Evolutionary conservation across 2,113 vertebrate species (phyloP).

Genomic region (Limanda limanda): DNA sequence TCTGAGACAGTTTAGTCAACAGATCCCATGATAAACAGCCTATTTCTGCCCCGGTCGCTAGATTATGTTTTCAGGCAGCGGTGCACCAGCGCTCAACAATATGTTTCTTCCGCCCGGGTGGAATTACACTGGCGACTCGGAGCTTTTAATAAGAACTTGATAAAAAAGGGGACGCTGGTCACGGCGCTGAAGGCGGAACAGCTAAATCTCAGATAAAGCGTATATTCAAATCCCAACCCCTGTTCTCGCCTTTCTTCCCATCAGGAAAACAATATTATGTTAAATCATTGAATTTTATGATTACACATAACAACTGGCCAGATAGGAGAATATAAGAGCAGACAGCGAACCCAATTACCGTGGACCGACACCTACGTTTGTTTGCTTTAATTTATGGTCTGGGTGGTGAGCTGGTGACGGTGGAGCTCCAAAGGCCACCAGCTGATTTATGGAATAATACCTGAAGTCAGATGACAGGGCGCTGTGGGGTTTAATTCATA

Average conservation of each 20-base stretch:
- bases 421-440: constrained; percentile 51
- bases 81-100: constrained; percentile 61
- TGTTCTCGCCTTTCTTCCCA: constrained; percentile 41
- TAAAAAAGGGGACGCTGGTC: constrained; percentile 68
- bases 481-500: constrained; percentile 45
- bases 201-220: constrained; percentile 73
- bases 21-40: constrained; percentile 67
- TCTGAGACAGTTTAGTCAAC: constrained; percentile 70
- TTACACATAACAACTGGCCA: constrained; percentile 68
- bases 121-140: constrained; percentile 50
- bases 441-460: constrained; percentile 68
- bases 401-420: constrained; percentile 50
- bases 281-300: constrained; percentile 80
- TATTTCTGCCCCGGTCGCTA: constrained; percentile 54
- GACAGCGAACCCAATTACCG: constrained; percentile 72
- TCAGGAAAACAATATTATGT: constrained; percentile 75
- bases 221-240: constrained; percentile 64
- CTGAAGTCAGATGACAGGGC: constrained; percentile 58
- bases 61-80: constrained; percentile 56
- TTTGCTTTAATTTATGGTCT: constrained; percentile 71
- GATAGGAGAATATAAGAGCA: constrained; percentile 68
- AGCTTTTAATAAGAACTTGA: constrained; percentile 75
- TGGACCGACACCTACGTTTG: constrained; percentile 53
- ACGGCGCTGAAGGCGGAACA: constrained; percentile 48
- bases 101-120: constrained; percentile 54